Evolutionary conservation across 1,140 invertebrate species (phyloP), one percentile per base, ranked within the genome.

Genomic region (Galleria mellonella): DNA sequence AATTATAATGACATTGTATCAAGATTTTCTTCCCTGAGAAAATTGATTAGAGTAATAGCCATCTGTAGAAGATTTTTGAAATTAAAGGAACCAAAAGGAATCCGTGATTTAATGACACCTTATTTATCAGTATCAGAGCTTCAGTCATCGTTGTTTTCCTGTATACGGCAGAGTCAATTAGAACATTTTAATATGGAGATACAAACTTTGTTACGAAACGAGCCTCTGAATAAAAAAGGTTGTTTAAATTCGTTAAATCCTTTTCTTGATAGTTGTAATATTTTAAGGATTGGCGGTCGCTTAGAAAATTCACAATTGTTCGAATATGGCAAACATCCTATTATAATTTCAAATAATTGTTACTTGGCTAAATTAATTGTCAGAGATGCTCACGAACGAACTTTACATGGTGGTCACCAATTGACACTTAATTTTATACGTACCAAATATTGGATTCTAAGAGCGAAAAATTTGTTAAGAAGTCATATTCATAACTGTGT

Each of bases 281-380:
- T 32, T 6, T 12, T 32, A 32, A 32, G 32, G 10, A n/a, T 32
- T 32, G 32, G 32, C 6, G 32, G 32, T 11, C 9, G 32, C 1
- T 11, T 32, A 11, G 32, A 32, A 1, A 1, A 32, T 10, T 32
- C 32, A 2, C n/a, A 32, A 11, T 5, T 32, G 5, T 17, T 37
- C 72, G 5, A 41, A 62, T 13, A 62, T 13, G 48, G 53, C 9
- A 86, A 74, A 27, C 55, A 68, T 52, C 61, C 64, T 32, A 50
- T 55, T 8, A 63, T 73, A 13, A 23, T 73, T 8, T 54, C 52
- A 9, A 32, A 48, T n/a, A 13, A 43, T 10, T 43, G 39, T 6
- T 2, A 11, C 12, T 43, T 72, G 8, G 43, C 52, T 9, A 10
- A 27, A 6, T 46, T 69, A 5, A 61, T 73, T 9, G 56, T 77